These are phyloP conservation scores for Operophtera brumata DNA, from an alignment of 2,888 invertebrate species.

Conservation along the genomic window DNA sequence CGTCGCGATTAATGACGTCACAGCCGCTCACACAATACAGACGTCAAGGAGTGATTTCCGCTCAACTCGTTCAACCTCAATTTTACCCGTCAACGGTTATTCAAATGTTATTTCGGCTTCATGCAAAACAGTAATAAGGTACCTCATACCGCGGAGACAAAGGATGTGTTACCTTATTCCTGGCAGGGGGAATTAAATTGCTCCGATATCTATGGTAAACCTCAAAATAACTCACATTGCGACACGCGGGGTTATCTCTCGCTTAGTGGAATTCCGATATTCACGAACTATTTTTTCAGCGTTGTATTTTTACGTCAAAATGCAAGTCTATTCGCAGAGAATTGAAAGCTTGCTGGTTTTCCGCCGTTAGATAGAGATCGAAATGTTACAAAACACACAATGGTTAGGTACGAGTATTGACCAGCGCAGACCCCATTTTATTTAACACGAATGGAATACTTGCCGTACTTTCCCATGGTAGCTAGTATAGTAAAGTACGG, in stretches of 20 bases:
- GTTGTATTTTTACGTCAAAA: constrained; percentile 14
- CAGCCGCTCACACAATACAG: constrained; percentile 34
- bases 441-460: constrained; percentile 21
- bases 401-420: constrained; percentile 24
- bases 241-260: constrained; percentile 1
- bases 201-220: constrained; percentile 21
- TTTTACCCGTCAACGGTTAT: constrained; percentile 31
- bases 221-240: constrained; percentile 21
- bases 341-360: constrained; percentile 15
- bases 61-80: constrained; percentile 23
- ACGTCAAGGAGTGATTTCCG: constrained; percentile 23
- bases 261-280: constrained; percentile 18
- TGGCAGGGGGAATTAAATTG: constrained; percentile 30
- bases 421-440: constrained; percentile 20
- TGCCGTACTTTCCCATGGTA: background rate
- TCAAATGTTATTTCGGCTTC: constrained; percentile 32
- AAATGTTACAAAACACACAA: constrained; percentile 28
- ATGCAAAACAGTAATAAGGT: constrained; percentile 33
- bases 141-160: constrained; percentile 35
- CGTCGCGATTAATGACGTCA: constrained; percentile 41
- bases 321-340: constrained; percentile 7
- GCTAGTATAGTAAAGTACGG: constrained; percentile 25
- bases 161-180: constrained; percentile 25
- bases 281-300: constrained; percentile 10
- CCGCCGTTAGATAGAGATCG: constrained; percentile 22